Evolutionary conservation across 2,888 invertebrate genomes (phyloP).

Genomic region (Lasioglossum morio): DNA sequence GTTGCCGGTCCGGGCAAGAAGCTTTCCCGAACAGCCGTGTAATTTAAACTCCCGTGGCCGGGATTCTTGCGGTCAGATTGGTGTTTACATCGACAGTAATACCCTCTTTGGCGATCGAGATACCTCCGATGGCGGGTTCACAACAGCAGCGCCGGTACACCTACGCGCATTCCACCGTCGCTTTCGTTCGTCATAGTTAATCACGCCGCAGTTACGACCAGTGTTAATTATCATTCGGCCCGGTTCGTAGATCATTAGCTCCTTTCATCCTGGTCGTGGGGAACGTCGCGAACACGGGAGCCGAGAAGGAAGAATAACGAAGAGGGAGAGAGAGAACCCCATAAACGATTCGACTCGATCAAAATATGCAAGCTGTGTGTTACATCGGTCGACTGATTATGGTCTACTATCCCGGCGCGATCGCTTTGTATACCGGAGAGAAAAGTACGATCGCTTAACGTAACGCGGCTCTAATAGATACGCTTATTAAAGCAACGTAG

Average conservation of each 20-base stretch:
- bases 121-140: conserved; percentile 26
- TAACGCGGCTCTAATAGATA: conserved; percentile 1
- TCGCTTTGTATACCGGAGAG: conserved; percentile 23
- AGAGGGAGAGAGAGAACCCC: conserved; percentile 31
- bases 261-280: conserved; percentile 62
- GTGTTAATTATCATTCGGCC: conserved; percentile 71
- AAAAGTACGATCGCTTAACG: conserved; percentile 24
- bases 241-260: conserved; percentile 71
- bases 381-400: conserved; percentile 25
- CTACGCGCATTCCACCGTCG: conserved; percentile 68
- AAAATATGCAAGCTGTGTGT: conserved; percentile 48
- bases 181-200: conserved; percentile 69
- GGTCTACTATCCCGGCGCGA: conserved; percentile 23
- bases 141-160: conserved; percentile 36
- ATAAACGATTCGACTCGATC: conserved; percentile 45
- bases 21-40: conserved; percentile 44
- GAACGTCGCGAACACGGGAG: conserved; percentile 27
- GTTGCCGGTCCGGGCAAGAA: conserved; percentile 37
- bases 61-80: conserved; percentile 46
- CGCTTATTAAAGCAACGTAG: neutral
- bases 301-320: neutral
- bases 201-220: conserved; percentile 61
- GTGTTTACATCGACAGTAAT: conserved; percentile 47
- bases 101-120: conserved; percentile 44
- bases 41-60: conserved; percentile 46